Percentiles rank a stretch among this genome's conserved stretches.
Conservation (phyloP, 1,140 invertebrate species). For the Prorops nasuta region DNA sequence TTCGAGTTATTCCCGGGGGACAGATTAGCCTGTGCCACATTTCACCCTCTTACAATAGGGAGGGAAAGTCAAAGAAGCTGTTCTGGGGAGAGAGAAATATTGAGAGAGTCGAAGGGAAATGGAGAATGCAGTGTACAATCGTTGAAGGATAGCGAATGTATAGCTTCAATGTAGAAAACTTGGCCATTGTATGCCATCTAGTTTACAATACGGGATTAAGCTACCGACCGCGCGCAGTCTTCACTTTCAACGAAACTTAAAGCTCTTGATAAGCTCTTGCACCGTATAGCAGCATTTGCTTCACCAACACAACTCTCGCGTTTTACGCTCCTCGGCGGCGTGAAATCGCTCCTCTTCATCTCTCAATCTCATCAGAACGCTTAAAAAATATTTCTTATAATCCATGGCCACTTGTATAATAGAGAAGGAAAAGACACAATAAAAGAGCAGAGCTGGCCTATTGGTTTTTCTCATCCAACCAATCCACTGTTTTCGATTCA, state of each 20-base stretch:
- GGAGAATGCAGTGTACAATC: too few relatives aligned
- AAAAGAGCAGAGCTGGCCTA: too few relatives aligned
- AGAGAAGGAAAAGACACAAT: too few relatives aligned
- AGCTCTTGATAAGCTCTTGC: constrained; percentile 46
- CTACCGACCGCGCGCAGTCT: constrained; percentile 19
- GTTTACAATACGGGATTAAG: constrained; percentile 54
- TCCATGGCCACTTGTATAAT: too few relatives aligned
- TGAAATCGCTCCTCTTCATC: constrained; percentile 11
- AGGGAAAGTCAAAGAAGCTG: too few relatives aligned
- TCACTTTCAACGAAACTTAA: constrained; percentile 38
- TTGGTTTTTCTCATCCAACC: too few relatives aligned
- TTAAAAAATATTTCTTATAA: constrained; percentile 22
- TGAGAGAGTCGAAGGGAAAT: constrained; percentile 17
- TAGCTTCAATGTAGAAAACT: constrained; percentile 33
- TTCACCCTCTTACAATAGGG: too few relatives aligned
- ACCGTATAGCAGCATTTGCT: too few relatives aligned
- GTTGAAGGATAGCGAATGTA: constrained; percentile 29
- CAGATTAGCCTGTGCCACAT: constrained; percentile 42
- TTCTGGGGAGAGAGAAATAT: constrained; percentile 13
- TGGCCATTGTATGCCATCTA: constrained; percentile 41
- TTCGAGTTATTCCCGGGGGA: constrained; percentile 46
- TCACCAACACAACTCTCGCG: constrained; percentile 9
- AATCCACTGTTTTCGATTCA: too few relatives aligned
- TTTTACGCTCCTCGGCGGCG: too few relatives aligned
- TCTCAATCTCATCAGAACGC: not conserved